Evolutionary conservation across 1,140 invertebrate species (phyloP), one percentile per base, ranked within the genome.

Genomic region (Pteromalus puparum): DNA sequence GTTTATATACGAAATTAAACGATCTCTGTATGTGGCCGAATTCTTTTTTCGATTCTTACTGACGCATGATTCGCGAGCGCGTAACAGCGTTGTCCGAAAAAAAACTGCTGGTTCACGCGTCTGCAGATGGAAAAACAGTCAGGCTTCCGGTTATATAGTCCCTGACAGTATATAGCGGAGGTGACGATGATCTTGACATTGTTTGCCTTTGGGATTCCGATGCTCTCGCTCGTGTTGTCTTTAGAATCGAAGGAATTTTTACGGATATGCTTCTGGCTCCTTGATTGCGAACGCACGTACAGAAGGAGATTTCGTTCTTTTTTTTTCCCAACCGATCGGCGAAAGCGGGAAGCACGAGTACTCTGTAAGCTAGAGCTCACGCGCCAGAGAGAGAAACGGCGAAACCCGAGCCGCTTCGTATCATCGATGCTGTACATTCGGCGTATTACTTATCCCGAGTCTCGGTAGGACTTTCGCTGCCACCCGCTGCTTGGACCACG

Each of bases 401-500:
- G 38, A 68, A 79, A 67, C 61, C 21, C 21, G 61, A 79, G 13
- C 4, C 77, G 28, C 21, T 5, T 5, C 61, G 24, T 68, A 3
- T 68, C 34, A 26, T 70, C 77, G 65, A 80, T 80, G 77, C 77
- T 21, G 7, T 18, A n/a, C 21, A 18, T 2, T 1, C n/a, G 2
- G 30, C 7, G 18, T 38, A 67, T 80, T 70, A 24, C 18, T 80
- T 38, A 38, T 70, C n/a, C 9, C 38, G 34, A 70, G 26, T 6
- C 24, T n/a, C 18, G 53, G 30, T 5, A 12, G 9, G n/a, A 80
- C 34, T 34, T 70, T 28, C 68, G 68, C 24, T 12, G 24, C 78
- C 61, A 80, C 78, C 78, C 38, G 78, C 13, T 38, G 78, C 13
- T 80, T n/a, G 9, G 26, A 74, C 30, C 38, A n/a, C 72, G 72